These are phyloP conservation scores for Drosophila neocordata DNA, from an alignment of 1,140 invertebrate genomes.

Conservation along the genomic window DNA sequence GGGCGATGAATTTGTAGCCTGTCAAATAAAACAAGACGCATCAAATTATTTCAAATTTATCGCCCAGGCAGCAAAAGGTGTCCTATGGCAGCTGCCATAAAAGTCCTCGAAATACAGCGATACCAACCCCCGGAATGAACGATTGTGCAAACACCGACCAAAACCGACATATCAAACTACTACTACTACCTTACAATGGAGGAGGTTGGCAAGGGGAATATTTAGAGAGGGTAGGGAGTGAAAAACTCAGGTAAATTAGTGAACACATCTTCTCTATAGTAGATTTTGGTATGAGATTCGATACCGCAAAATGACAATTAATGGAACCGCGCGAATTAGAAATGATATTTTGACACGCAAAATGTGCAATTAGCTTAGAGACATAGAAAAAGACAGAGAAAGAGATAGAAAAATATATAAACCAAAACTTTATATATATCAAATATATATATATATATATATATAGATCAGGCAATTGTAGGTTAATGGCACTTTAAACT, in stretches of 20 bases:
- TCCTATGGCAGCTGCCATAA: conserved; percentile 47
- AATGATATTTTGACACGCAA: conserved; percentile 80
- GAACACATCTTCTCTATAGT: conserved; percentile 43
- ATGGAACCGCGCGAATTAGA: conserved; percentile 62
- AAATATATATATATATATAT: too few relatives aligned
- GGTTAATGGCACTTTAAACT: conserved; percentile 79
- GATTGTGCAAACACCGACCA: conserved; percentile 6
- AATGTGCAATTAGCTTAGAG: conserved; percentile 66
- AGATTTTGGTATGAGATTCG: conserved; percentile 41
- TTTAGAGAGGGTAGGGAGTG: not conserved
- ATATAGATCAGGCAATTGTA: conserved; percentile 46
- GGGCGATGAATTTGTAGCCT: conserved; percentile 73
- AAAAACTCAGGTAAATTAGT: conserved; percentile 1
- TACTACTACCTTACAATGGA: conserved; percentile 11
- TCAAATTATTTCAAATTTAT: conserved; percentile 81
- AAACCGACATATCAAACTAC: not conserved
- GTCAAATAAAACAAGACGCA: conserved; percentile 81
- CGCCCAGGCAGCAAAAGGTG: conserved; percentile 52
- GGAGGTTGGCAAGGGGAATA: not conserved
- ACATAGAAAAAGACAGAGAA: conserved; percentile 24
- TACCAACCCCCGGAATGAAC: conserved; percentile 7
- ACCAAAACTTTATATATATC: too few relatives aligned
- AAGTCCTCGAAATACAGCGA: not conserved
- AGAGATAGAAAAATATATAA: not conserved
- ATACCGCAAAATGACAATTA: conserved; percentile 70